Evolutionary conservation across 2,888 invertebrate genomes (phyloP), one percentile per base, ranked within the genome.

Genomic region (Adelphocoris suturalis): DNA sequence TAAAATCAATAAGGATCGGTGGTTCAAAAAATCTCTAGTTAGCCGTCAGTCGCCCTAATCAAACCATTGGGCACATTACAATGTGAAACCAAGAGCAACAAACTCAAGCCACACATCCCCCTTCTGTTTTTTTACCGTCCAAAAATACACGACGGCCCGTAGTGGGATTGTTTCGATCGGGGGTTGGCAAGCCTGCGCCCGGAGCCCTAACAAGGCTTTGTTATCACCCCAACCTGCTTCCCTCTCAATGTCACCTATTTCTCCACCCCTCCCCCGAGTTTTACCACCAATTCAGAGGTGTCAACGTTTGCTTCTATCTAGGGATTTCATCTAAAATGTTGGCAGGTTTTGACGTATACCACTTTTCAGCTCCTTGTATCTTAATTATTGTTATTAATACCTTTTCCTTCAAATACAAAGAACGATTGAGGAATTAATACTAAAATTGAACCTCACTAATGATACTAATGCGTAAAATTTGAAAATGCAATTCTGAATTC

Each of bases 141-240:
- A 78, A 78, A 78, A 78, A 78, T 78, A 78, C 78, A 46, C 78
- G 46, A 19, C 78, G 78, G 46, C 46, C 46, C 78, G 19, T 78
- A 2, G 78, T 78, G 47, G 78, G 78, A 46, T 78, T 37, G 78
- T 78, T 75, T 78, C 78, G 78, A 78, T 78, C 78, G 78, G 46
- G 37, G 78, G 78, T 78, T 78, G 78, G 78, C 47, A 78, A 19
- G 78, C 78, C 78, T 78, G 78, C 78, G 78, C 78, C 78, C 11
- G 47, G 78, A 78, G 78, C 78, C 78, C 46, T 78, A 46, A 46
- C 78, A 46, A 78, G 78, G 78, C 78, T 78, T 78, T 78, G 78
- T 78, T 78, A 78, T 78, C 78, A 16, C 78, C 28, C 78, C 78
- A 78, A 78, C 78, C 78, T 78, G 78, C 78, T 78, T 78, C 78